A percentile compares a stretch with the other conserved stretches of the same genome.
phyloP scores from a whole-genome alignment of 2,113 vertebrate genomes.

The Equus przewalskii region DNA sequence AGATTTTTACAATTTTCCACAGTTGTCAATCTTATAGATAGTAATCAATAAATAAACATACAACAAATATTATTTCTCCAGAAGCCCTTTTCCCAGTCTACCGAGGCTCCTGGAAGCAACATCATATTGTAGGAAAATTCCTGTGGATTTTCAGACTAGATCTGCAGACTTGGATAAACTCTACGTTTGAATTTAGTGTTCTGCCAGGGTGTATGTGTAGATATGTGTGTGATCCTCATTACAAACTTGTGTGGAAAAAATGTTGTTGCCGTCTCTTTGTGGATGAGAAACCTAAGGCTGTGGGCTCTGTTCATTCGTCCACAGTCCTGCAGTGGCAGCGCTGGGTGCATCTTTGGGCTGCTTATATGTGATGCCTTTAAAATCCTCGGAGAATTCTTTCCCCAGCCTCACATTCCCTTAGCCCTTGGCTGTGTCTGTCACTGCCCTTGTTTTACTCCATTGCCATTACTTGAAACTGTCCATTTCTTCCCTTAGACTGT shows the following conservation, averaged over 20 bases:
- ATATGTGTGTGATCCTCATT: not conserved
- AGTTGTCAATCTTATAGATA: not conserved
- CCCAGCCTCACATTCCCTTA: not conserved
- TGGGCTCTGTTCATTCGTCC: not conserved
- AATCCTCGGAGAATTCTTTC: not conserved
- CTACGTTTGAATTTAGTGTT: not conserved
- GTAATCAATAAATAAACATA: not conserved
- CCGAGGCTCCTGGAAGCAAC: not conserved
- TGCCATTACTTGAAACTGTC: not conserved
- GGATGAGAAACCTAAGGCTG: not conserved
- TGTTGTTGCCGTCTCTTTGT: not conserved
- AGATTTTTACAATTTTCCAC: not conserved
- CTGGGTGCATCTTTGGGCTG: too few relatives aligned
- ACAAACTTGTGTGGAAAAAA: not conserved
- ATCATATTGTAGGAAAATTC: not conserved
- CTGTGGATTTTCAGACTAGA: not conserved
- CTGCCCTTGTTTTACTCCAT: not conserved
- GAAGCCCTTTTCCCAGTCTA: not conserved
- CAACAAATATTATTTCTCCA: not conserved
- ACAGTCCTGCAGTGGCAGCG: not conserved
- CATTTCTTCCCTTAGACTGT: not conserved
- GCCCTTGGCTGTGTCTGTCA: rapidly evolving
- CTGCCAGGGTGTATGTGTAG: not conserved
- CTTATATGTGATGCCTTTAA: not conserved
- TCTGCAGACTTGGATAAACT: not conserved